phyloP scores from a whole-genome alignment of 1,140 invertebrate species.

The Tigriopus japonicus region DNA sequence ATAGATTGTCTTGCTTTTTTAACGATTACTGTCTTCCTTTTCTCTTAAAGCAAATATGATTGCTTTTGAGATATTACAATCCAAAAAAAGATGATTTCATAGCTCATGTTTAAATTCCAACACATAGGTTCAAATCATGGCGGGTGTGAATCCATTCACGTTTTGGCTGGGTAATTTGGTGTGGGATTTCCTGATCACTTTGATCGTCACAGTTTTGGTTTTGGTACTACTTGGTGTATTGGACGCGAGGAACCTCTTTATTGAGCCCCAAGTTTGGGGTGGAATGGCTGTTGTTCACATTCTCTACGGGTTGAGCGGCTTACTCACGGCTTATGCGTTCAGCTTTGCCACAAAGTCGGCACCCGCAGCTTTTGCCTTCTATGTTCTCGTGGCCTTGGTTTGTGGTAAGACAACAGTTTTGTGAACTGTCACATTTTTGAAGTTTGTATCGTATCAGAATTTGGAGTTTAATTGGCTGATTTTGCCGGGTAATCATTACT shows the following conservation, averaged over 20 bases:
- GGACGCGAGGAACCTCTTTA: background rate
- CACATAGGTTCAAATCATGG: slow-evolving; percentile 3
- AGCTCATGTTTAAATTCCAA: too few species aligned
- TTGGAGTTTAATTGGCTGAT: too few species aligned
- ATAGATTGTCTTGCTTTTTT: too few species aligned
- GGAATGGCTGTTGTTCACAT: background rate
- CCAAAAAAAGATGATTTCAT: too few species aligned
- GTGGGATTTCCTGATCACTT: background rate
- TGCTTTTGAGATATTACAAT: too few species aligned
- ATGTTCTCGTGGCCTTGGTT: background rate
- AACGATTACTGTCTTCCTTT: too few species aligned
- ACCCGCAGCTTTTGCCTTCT: background rate
- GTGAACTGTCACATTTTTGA: too few species aligned
- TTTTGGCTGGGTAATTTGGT: slow-evolving; percentile 1
- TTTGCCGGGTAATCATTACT: too few species aligned
- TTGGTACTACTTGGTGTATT: background rate
- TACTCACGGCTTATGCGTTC: background rate
- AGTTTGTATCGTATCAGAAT: too few species aligned
- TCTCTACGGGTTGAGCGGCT: background rate
- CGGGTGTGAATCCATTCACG: background rate
- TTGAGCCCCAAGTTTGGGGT: background rate
- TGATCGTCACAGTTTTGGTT: background rate
- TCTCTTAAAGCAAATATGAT: too few species aligned
- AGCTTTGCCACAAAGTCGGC: background rate
- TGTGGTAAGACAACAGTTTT: too few species aligned